Evolutionary conservation across 2,797 vertebrate species (phyloP).

Genomic region (Oreochromis grahami): DNA sequence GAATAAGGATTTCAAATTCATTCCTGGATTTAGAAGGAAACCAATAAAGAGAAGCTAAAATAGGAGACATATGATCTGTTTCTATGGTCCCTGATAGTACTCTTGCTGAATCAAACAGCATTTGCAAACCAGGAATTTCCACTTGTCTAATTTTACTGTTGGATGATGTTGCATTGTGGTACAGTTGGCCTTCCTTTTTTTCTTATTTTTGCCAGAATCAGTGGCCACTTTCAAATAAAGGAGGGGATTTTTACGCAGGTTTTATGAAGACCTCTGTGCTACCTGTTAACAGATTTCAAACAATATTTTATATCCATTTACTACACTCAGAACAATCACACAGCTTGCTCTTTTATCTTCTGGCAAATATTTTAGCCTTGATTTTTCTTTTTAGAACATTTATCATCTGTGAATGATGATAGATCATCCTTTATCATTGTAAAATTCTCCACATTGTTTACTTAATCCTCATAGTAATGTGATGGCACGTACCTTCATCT

Average conservation of each 20-base stretch:
- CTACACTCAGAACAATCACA: not conserved
- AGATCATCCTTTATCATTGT: not conserved
- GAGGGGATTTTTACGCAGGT: not conserved
- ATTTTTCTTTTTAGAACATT: not conserved
- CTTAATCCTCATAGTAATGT: conserved; percentile 31
- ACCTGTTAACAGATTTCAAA: not conserved
- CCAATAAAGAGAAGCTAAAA: not conserved
- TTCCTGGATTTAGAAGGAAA: not conserved
- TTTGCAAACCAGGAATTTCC: not conserved
- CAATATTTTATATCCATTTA: not conserved
- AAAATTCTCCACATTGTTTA: not conserved
- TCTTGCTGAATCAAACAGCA: not conserved
- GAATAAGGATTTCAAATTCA: not conserved
- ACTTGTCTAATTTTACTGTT: not conserved
- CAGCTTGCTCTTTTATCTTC: not conserved
- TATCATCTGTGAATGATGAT: not conserved
- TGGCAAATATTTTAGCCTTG: not conserved
- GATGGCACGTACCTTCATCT: conserved; percentile 43
- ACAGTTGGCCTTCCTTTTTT: not conserved
- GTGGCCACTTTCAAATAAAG: not conserved
- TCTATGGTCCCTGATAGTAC: not conserved
- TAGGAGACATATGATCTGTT: not conserved
- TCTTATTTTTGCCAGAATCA: not conserved
- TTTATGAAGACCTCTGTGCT: not conserved
- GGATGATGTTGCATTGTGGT: not conserved